Base-by-base conservation (phyloP, 35 echinoderm and acorn worm species). In the Hemicentrotus pulcherrimus region DNA sequence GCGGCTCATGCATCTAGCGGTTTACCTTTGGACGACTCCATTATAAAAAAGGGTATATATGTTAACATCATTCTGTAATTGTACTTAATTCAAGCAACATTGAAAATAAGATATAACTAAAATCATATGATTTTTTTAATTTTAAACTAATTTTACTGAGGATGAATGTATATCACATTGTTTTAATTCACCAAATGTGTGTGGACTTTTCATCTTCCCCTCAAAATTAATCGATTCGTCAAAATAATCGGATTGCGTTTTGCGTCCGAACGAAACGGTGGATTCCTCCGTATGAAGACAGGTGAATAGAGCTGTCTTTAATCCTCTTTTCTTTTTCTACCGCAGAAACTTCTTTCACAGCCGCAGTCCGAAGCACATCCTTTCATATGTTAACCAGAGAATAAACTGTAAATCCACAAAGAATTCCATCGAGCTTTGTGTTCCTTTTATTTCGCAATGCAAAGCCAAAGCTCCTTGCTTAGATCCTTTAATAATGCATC, bases 361-460 rank as follows among this genome's bases (percentile, higher is more conserved):
- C 30, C 91, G 45, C 48, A 58, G 91, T 93, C 48, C 88, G 32
- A 47, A 47, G 88, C 88, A 90, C 46, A 90, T 90, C 88, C 48
- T 93, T 93, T 93, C 46, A 93, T 93, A 93, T 50, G 91, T 93
- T 93, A 50, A 47, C 91, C 45, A 58, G 48, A 93, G 91, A 93
- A 33, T 58, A 93, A 93, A 93, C 91, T 58, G 46, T 50, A 93
- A 93, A 93, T 47, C 91, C 91, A 93, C 91, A 93, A 93, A 93
- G 91, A 93, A 93, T 93, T 93, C 91, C 91, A 93, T 58, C 91
- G 24, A 31, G 91, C 46, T 46, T 93, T 93, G 91, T 93, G 91
- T 58, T 93, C 91, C 22, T 93, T 93, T 93, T 13, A 46, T 93
- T 93, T 47, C 32, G 32, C 46, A 47, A 93, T 47, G 91, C 91